Evolutionary conservation across 2,888 invertebrate species (phyloP), one percentile per base, ranked within the genome.

Genomic region (Griposia aprilina): DNA sequence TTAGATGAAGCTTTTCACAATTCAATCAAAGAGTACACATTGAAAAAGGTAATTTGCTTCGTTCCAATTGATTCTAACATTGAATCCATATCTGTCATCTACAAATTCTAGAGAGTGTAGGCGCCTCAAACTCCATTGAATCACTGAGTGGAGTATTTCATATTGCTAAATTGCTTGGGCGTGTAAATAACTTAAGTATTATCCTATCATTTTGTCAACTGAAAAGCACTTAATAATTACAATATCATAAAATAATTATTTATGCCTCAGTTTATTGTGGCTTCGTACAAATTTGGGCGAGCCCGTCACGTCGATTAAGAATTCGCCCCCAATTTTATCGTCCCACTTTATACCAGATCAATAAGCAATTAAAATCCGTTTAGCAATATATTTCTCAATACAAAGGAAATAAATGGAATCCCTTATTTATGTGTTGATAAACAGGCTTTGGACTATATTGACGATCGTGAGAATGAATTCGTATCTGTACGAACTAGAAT

Each of bases 361-460:
- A 88, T 88, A 88, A 85, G 81, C 81, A 88, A 87, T 88, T 87
- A 87, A 88, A 88, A 83, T 75, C 77, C 75, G 80, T 81, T 88
- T 87, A 88, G 82, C 80, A 65, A 81, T 71, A 68, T 71, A 68
- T 71, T 74, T 78, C 62, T 79, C 79, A 45, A 79, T 79, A 74
- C 63, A 85, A 74, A 67, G 70, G 50, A 59, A 73, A 65, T 83
- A 55, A 83, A 80, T 82, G 68, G 66, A 60, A 71, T 50, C 71
- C 50, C 36, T 26, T 17, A 68, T 36, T 63, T 82, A 62, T 75
- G 30, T 63, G 67, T 60, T 63, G n/a, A 63, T 66, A 78, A 69
- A 68, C 30, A 65, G 74, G 48, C 23, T 83, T 74, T 48, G n/a
- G 55, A 57, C 73, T 82, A 62, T 67, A 70, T 67, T 68, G 57